Evolutionary conservation across 1,140 invertebrate genomes (phyloP), one percentile per base, ranked within the genome.

Genomic region (Aphelenchoides besseyi): DNA sequence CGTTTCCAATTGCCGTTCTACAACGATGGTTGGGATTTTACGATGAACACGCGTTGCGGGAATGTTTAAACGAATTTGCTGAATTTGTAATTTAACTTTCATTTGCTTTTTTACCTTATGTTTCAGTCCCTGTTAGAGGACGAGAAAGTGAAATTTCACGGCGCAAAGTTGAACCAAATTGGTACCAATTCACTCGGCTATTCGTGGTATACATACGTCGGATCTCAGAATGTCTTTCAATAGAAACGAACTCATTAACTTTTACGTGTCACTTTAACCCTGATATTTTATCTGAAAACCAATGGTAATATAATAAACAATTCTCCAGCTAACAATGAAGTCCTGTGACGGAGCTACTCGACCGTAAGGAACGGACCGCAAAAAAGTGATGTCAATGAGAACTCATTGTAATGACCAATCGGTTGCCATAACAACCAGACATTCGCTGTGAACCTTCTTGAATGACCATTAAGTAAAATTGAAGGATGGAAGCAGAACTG

Each of bases 111-210:
- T 59, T 23, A 18, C 18, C 5, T 8, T 33, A 59, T 8, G 5
- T 59, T 59, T 33, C 55, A 59, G 55, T 59, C 55, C 5, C 55
- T 23, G 12, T 12, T 59, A 5, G 5, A 59, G 5, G 55, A 59
- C 18, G 55, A 33, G 18, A 59, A 5, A 33, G 55, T 59, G 5
- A 59, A 59, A 59, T 59, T 59, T 23, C 55, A 59, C 55, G 55
- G 55, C 5, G 5, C 5, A 5, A 59, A 59, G 18, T 8, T 29
- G 55, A 59, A 59, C 5, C 5, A 5, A 8, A 8, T 59, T 33
- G 55, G 23, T 8, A 23, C 41, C 12, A 23, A 12, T 12, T 48
- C 41, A 16, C 41, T 48, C 41, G 41, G 41, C 41, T 23, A 48
- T 23, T 48, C 41, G 41, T 48, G 41, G 41, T 23, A 23, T 12